Base-by-base conservation (phyloP, 2,113 vertebrate species). In the Syngnathoides biaculeatus region DNA sequence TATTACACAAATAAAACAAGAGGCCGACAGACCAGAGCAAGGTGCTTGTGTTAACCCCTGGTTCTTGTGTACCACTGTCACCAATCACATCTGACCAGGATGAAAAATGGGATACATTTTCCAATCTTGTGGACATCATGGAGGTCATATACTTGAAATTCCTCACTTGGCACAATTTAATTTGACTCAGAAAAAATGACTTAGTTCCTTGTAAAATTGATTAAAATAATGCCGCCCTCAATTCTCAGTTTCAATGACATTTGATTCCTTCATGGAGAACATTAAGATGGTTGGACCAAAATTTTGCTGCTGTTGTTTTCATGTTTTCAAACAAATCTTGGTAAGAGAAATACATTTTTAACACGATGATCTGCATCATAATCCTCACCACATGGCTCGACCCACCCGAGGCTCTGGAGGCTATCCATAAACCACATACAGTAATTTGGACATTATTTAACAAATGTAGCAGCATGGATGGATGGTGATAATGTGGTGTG, bases 1-100 rank as follows among this genome's bases (percentile, higher is more conserved):
- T 86, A 86, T 90, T 88, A 84, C 80, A 87, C 86, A 82, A 87
- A 87, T 86, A 87, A 84, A 87, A 89, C 85, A 81, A 73, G 79
- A 78, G 75, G 45, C 55, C 56, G 71, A 78, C 73, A 57, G 81
- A 80, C 53, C 2, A 55, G 75, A 71, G 58, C 26, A 27, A 79
- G 65, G 50, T 53, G 69, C 52, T 67, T 65, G 57, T 40, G 58
- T n/a, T 40, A 39, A 67, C 68, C 73, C 57, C 56, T 64, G 53
- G 30, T 57, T 53, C 72, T 47, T 50, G 22, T 17, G 15, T 8
- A 67, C 64, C 71, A 62, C 50, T 64, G 60, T 69, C 62, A 70
- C 19, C 48, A 76, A 75, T 68, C 3, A 56, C 69, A 67, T 60
- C 56, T 26, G 57, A 72, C 27, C 65, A 39, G 55, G 47, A 78